Conservation (phyloP, 2,888 invertebrate species). For the Agelastica alni region DNA sequence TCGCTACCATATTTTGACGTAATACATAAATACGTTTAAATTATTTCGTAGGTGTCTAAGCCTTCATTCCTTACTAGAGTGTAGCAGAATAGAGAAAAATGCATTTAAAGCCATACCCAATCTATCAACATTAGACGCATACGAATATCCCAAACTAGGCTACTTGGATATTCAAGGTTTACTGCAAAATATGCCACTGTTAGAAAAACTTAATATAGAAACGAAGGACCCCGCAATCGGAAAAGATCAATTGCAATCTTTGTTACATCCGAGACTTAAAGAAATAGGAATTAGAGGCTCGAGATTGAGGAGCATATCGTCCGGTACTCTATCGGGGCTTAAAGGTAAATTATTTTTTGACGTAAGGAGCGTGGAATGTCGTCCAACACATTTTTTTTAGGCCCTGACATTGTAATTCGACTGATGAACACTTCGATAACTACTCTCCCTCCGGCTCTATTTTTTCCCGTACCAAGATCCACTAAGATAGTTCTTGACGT, state of each 20-base stretch:
- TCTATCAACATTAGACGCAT: conserved; percentile 71
- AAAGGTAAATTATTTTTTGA: conserved; percentile 64
- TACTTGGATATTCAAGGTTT: conserved; percentile 86
- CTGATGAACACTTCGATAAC: conserved; percentile 81
- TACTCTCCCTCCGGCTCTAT: conserved; percentile 76
- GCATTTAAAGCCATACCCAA: conserved; percentile 76
- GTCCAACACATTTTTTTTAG: no score
- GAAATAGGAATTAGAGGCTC: conserved; percentile 76
- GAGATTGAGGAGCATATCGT: conserved; percentile 75
- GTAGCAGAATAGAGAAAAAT: conserved; percentile 79
- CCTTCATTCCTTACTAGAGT: conserved; percentile 69
- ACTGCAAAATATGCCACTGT: conserved; percentile 71
- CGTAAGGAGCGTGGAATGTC: no score
- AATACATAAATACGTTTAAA: no score
- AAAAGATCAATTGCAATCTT: conserved; percentile 78
- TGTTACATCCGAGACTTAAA: conserved; percentile 76
- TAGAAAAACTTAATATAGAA: conserved; percentile 81
- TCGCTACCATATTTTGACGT: no score
- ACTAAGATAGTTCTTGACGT: conserved; percentile 79
- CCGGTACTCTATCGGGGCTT: conserved; percentile 82
- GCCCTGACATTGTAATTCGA: conserved; percentile 70
- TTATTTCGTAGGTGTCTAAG: conserved; percentile 63
- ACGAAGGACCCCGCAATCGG: conserved; percentile 82
- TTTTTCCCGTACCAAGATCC: conserved; percentile 87
- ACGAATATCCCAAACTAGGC: conserved; percentile 77